These are phyloP conservation scores for Heliconius hortense DNA, from an alignment of 2,888 invertebrate genomes.

Conservation along the genomic window DNA sequence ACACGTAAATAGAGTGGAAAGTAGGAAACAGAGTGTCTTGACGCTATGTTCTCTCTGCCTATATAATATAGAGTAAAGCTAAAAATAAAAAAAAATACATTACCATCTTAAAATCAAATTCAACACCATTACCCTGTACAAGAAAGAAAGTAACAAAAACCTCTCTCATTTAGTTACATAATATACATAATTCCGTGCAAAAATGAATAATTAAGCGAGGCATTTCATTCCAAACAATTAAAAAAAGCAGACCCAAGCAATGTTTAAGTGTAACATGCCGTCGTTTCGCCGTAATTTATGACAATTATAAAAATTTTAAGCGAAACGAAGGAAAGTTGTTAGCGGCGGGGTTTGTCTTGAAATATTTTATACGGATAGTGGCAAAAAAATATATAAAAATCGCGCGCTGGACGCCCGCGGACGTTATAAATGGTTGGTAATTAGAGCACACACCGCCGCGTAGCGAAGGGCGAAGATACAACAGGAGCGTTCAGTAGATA, in stretches of 20 bases:
- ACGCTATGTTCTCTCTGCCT: neutral
- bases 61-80: too few relatives aligned
- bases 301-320: conserved; percentile 50
- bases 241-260: conserved; percentile 32
- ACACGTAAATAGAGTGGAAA: neutral
- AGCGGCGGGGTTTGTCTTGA: conserved; percentile 55
- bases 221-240: conserved; percentile 37
- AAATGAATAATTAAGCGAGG: conserved; percentile 38
- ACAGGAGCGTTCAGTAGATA: conserved; percentile 21
- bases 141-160: conserved; percentile 8
- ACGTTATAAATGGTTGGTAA: conserved; percentile 76
- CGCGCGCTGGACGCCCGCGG: conserved; percentile 62
- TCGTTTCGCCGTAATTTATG: conserved; percentile 49
- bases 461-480: conserved; percentile 45
- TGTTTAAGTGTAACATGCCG: conserved; percentile 28
- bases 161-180: neutral
- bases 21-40: neutral
- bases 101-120: neutral
- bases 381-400: conserved; percentile 64
- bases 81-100: too few relatives aligned
- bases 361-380: conserved; percentile 60
- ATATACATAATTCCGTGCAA: conserved; percentile 32
- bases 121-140: neutral
- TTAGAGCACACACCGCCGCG: conserved; percentile 64
- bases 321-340: conserved; percentile 52